These are phyloP conservation scores for Tyto alba DNA, from an alignment of 2,113 vertebrate species.

Conservation along the genomic window DNA sequence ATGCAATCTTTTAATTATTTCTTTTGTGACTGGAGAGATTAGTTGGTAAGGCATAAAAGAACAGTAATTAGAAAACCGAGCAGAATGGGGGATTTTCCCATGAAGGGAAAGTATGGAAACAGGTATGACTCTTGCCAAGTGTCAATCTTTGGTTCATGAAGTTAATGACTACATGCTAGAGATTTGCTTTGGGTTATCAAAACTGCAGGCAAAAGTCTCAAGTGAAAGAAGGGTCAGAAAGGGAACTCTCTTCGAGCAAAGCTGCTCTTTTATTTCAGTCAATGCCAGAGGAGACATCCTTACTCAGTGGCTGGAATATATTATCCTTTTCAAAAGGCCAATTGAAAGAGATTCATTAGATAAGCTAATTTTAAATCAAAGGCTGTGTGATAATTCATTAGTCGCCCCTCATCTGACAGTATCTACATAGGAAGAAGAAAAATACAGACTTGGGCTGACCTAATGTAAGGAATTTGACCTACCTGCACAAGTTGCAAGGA, in stretches of 20 bases:
- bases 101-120: not conserved
- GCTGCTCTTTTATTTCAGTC: conserved; percentile 42
- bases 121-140: not conserved
- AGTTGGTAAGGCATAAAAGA: not conserved
- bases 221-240: conserved; percentile 6
- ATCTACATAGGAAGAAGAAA: not conserved
- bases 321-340: conserved; percentile 54
- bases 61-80: not conserved
- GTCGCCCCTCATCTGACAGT: not conserved
- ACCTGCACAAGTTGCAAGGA: not conserved
- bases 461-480: not conserved
- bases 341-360: not conserved
- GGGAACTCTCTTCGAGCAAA: conserved; percentile 2
- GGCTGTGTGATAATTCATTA: conserved; percentile 32
- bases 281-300: conserved; percentile 14
- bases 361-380: conserved; percentile 42
- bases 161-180: not conserved
- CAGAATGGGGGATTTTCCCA: not conserved
- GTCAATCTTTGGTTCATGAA: not conserved
- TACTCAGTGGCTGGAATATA: not conserved
- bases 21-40: not conserved
- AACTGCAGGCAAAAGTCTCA: not conserved
- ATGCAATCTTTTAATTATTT: not conserved
- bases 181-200: not conserved
- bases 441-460: not conserved